phyloP scores from a whole-genome alignment of 2,888 invertebrate genomes.

The Adela reaumurella region DNA sequence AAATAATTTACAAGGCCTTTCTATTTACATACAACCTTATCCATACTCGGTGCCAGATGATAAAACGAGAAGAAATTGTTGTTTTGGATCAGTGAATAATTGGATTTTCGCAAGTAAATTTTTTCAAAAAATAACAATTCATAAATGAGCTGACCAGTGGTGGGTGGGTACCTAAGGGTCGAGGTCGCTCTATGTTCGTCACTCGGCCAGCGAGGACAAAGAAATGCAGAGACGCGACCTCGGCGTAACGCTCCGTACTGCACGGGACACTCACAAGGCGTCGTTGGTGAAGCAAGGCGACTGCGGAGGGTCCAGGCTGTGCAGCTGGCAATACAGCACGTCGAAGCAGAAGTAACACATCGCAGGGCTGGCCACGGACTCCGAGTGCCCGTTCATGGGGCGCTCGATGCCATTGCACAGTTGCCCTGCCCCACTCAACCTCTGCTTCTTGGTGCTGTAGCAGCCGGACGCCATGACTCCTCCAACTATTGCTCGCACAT shows the following conservation, averaged over 20 bases:
- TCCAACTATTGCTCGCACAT: not conserved
- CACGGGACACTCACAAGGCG: conserved; percentile 75
- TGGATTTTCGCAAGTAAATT: too few relatives aligned
- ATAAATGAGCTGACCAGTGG: too few relatives aligned
- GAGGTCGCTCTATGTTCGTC: not conserved
- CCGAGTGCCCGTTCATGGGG: conserved; percentile 50
- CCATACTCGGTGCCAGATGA: too few relatives aligned
- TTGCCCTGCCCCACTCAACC: conserved; percentile 70
- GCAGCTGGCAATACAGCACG: conserved; percentile 91
- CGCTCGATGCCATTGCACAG: conserved; percentile 58
- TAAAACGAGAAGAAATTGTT: too few relatives aligned
- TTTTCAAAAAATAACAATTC: too few relatives aligned
- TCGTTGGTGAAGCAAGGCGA: conserved; percentile 92
- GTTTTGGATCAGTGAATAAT: too few relatives aligned
- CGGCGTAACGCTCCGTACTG: not conserved
- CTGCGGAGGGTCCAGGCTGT: conserved; percentile 89
- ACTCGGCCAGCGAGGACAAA: not conserved
- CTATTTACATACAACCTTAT: too few relatives aligned
- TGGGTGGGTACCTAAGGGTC: not conserved
- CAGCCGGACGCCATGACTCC: conserved; percentile 78
- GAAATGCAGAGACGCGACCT: not conserved
- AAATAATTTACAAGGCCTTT: too few relatives aligned
- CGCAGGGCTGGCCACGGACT: conserved; percentile 78
- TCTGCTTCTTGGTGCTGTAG: conserved; percentile 90
- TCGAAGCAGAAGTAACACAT: conserved; percentile 99